Evolutionary conservation across 2,113 vertebrate species (phyloP).

Genomic region (Pseudois nayaur): DNA sequence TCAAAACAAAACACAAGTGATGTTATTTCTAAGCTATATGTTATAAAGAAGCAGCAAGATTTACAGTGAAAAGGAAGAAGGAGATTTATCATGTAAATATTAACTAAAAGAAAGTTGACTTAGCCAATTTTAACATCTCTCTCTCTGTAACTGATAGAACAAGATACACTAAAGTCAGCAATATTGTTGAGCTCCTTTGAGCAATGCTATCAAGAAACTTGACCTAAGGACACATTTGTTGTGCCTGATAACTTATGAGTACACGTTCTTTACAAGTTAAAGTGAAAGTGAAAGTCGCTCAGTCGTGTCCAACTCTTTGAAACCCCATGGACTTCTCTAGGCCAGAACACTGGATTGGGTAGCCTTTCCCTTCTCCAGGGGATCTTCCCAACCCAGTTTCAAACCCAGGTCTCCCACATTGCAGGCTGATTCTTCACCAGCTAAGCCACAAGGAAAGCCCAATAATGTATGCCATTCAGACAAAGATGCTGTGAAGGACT

Average conservation of each 20-base stretch:
- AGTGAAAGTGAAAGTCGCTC: neutral
- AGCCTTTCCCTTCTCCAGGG: neutral
- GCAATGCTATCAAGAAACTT: neutral
- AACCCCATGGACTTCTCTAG: neutral
- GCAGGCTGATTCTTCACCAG: neutral
- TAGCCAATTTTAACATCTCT: neutral
- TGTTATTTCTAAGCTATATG: neutral
- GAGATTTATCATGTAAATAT: neutral
- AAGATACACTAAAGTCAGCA: neutral
- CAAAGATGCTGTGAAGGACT: neutral
- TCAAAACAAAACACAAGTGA: neutral
- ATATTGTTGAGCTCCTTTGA: neutral
- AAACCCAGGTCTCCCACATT: neutral
- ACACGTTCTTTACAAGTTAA: neutral
- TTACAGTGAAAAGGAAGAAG: neutral
- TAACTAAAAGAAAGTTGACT: conserved; percentile 2
- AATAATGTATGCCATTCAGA: neutral
- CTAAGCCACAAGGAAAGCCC: neutral
- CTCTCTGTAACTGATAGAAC: neutral
- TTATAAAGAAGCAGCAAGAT: neutral
- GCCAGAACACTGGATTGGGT: neutral
- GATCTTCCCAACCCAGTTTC: neutral
- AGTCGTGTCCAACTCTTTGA: no score
- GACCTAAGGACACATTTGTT: neutral
- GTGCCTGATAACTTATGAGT: neutral